Base-by-base conservation (phyloP, 2,113 vertebrate genomes). In the Larimichthys polyactis region DNA sequence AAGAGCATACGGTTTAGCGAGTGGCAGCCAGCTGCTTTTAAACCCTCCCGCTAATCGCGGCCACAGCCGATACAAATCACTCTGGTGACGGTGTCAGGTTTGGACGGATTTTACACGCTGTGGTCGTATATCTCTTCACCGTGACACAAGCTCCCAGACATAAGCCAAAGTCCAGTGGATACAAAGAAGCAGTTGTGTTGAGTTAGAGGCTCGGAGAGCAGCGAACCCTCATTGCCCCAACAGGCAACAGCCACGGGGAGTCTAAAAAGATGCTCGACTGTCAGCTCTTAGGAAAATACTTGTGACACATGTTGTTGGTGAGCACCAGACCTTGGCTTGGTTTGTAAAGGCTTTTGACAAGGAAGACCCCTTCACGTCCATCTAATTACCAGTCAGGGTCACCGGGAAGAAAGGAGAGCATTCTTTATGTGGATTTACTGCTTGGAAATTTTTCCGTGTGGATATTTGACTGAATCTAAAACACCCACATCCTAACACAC, bases 11-110 rank as follows among this genome's bases (percentile, higher is more conserved):
- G 89, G 76, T 86, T 76, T 17, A 90, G 74, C 70, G 69, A 59
- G 75, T 62, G 59, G 58, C 73, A 65, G 81, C 79, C 91, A 90
- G 91, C 93, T 91, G 91, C 91, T 84, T 78, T 85, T 52, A 84
- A 76, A 86, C 85, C 79, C n/a, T 71, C 82, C 70, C 22, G 73
- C 84, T 89, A 78, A 92, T 92, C 91, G 90, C 84, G 36, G 57
- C 86, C n/a, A 44, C 73, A 46, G 54, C 79, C 66, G 81, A 90
- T 70, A 75, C 77, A 82, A 91, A 81, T 83, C 76, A 69, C 79
- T 86, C 71, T 3, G 15, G 77, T 75, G 70, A 66, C 7, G 27
- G 78, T 59, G 86, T 78, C 82, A 65, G 59, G 62, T 82, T 90
- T 63, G 71, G 79, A 78, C 4, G 40, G 70, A 48, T 59, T 65